phyloP scores from a whole-genome alignment of 2,113 vertebrate species.

The Prochilodus magdalenae region DNA sequence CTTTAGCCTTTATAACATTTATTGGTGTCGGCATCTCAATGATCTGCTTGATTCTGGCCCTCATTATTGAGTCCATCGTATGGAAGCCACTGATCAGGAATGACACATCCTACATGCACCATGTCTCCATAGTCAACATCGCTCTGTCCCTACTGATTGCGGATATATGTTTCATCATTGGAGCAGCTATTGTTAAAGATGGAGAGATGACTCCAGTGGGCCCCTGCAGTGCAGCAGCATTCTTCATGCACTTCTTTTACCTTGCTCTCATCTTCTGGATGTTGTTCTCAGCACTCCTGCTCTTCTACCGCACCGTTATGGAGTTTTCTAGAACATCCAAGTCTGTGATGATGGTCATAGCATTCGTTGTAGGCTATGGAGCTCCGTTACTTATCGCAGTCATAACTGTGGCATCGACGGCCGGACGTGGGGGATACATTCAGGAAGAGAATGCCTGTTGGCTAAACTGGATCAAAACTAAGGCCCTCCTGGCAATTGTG shows the following conservation, averaged over 20 bases:
- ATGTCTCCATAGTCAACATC: conserved; percentile 85
- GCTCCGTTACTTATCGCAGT: conserved; percentile 82
- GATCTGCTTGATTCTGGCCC: conserved; percentile 79
- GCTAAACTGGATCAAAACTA: conserved; percentile 84
- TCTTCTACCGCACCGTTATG: conserved; percentile 82
- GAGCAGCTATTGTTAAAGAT: conserved; percentile 52
- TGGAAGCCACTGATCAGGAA: conserved; percentile 82
- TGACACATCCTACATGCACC: conserved; percentile 83
- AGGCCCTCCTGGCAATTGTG: conserved; percentile 82
- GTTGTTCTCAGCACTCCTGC: conserved; percentile 83
- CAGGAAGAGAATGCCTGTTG: conserved; percentile 76
- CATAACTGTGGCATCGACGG: conserved; percentile 80
- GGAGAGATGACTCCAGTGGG: neutral
- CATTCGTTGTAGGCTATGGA: conserved; percentile 82
- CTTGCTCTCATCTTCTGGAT: conserved; percentile 94
- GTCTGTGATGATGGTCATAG: conserved; percentile 73
- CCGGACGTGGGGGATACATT: conserved; percentile 73
- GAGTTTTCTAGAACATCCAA: conserved; percentile 82
- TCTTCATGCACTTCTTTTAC: conserved; percentile 89
- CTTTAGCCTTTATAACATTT: conserved; percentile 54
- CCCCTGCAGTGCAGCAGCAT: conserved; percentile 81
- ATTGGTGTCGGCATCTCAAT: conserved; percentile 82
- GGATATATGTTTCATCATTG: conserved; percentile 83
- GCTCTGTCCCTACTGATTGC: conserved; percentile 79
- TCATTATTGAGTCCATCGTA: conserved; percentile 77